A percentile compares a stretch with the other conserved stretches of the same genome.
Conservation (phyloP, 2,797 vertebrate genomes). For the Microctenopoma lineatum region DNA sequence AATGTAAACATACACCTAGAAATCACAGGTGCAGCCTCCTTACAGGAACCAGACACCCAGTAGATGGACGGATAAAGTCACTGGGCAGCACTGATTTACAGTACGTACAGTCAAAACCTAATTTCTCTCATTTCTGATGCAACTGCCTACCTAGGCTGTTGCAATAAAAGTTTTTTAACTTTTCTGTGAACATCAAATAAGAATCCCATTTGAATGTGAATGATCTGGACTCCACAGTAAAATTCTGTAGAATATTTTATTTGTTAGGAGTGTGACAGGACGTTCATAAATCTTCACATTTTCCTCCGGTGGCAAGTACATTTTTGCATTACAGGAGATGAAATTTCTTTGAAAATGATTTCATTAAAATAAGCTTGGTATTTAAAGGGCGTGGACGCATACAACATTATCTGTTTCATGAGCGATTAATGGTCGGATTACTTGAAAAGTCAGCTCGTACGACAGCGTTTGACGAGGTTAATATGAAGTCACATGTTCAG, state of each 20-base stretch:
- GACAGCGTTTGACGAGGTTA: constrained; percentile 18
- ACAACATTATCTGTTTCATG: background rate
- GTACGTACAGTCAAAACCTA: background rate
- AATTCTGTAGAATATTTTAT: background rate
- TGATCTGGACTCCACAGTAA: constrained; percentile 30
- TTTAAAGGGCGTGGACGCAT: background rate
- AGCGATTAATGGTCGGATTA: background rate
- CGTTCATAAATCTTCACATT: constrained; percentile 23
- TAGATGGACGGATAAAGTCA: constrained; percentile 8
- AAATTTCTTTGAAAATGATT: constrained; percentile 17
- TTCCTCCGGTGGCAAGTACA: background rate
- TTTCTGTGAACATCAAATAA: constrained; percentile 22
- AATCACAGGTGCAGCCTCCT: constrained; percentile 46
- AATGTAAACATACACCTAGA: constrained; percentile 74
- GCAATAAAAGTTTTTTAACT: constrained; percentile 22
- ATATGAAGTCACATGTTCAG: constrained; percentile 17
- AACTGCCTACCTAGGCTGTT: background rate
- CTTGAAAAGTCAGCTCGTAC: constrained; percentile 1
- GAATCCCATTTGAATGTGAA: constrained; percentile 9
- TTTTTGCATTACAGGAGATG: constrained; percentile 2
- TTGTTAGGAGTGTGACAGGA: background rate
- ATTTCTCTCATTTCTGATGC: constrained; percentile 30
- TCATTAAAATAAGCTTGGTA: background rate
- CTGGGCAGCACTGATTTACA: background rate
- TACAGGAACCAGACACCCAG: constrained; percentile 22